Percentiles rank a stretch among this genome's conserved stretches.
Conservation (phyloP, 2,113 vertebrate species). For the Neomonachus schauinslandi region DNA sequence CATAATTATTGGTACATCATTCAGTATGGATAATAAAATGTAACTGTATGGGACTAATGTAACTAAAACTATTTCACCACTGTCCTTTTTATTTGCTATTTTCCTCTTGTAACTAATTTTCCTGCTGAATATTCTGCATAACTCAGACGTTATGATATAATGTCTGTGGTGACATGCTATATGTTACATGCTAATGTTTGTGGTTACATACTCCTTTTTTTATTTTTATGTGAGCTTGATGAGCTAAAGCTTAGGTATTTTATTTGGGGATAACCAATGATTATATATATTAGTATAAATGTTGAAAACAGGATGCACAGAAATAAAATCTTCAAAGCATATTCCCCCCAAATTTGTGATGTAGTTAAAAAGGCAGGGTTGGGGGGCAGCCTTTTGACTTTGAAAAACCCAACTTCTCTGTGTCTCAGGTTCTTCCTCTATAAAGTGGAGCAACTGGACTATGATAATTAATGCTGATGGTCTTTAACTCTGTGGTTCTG, state of each 20-base stretch:
- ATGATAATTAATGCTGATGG: background rate
- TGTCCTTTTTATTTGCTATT: constrained; percentile 38
- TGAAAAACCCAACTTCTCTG: background rate
- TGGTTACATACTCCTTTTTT: constrained; percentile 1
- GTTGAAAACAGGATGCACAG: background rate
- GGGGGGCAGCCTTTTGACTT: background rate
- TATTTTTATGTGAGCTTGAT: constrained; percentile 12
- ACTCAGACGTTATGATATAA: background rate
- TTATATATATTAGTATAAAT: constrained; percentile 1
- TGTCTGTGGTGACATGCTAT: background rate
- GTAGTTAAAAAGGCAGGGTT: background rate
- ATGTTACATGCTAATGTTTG: background rate
- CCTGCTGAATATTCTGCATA: constrained; percentile 25
- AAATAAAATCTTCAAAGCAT: constrained; percentile 11
- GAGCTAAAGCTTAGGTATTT: constrained; percentile 47
- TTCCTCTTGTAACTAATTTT: constrained; percentile 52
- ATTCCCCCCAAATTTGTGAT: background rate
- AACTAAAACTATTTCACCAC: background rate
- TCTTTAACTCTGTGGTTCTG: constrained; percentile 28
- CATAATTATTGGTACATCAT: background rate
- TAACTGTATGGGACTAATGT: background rate
- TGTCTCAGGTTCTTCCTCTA: constrained; percentile 12
- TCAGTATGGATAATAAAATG: background rate
- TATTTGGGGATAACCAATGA: constrained; percentile 43
- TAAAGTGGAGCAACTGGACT: background rate